Evolutionary conservation across 1,140 invertebrate species (phyloP), one percentile per base, ranked within the genome.

Genomic region (Zaprionus inermis): DNA sequence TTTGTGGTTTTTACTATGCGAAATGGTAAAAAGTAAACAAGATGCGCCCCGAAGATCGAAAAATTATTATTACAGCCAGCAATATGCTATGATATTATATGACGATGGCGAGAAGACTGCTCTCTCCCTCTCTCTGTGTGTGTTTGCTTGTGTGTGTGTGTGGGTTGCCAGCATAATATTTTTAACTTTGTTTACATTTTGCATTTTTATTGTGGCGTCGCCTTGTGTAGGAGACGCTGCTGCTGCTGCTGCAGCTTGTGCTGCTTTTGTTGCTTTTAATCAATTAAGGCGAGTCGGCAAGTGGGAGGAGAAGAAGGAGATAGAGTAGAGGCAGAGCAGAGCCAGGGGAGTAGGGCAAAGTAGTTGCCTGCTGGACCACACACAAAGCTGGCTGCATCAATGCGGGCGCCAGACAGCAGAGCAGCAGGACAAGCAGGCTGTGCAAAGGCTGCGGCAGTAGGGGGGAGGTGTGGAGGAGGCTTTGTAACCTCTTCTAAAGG

Each of bases 131-230:
- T 63, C 1, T 36, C n/a, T 58, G 6, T 44, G 6, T 20, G 24
- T 51, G 32, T 30, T 10, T 38, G 32, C 66, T 55, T 52, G 51
- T 56, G 30, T 61, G 38, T 72, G 68, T 69, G 59, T 70, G 38
- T 69, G 80, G 51, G 49, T 72, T 82, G 68, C 76, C 69, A 44
- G 68, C 75, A 75, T 89, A 79, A 88, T 88, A 88, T 88, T 88
- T 88, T 88, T 89, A 89, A 83, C 83, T 83, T 88, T 88, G 83
- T 88, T 88, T 88, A 88, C 84, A 89, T 83, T 88, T 78, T 66
- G 83, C 83, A 89, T 88, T 88, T 83, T 89, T 88, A 89, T 89
- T 88, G 83, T 88, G 83, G 79, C 83, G 57, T 79, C 83, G 80
- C 61, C 38, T 67, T 49, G 7, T n/a, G 24, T 28, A 28, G 24